Base-by-base conservation (phyloP, 1,140 invertebrate species). In the Zelostemma sp. region DNA sequence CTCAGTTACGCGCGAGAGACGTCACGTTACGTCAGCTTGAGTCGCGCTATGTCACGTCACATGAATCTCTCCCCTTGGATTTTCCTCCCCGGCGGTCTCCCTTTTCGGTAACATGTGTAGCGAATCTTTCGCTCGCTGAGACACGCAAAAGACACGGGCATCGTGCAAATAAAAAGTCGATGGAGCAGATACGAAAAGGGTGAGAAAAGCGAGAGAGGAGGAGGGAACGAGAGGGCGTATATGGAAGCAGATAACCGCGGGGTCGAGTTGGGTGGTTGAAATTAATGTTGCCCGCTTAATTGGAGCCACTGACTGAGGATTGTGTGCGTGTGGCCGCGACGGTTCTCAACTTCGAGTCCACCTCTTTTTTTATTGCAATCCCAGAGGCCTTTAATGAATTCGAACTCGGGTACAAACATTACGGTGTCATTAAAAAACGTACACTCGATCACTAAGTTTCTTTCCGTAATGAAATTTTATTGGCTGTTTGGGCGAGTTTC, bases 211-310 rank as follows among this genome's bases (percentile, higher is more conserved):
- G 33, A 66, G 57, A 47, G 28, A 66, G 56, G 45, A 56, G 55
- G 16, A 53, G 65, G 63, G 67, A 77, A 62, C 8, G 66, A 69
- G 62, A 70, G 63, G 65, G 45, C 16, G 56, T 45, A 15, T 56
- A 40, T 58, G 43, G 73, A 75, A 77, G 61, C 73, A 77, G 75
- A 81, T 78, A 83, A 83, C 79, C 76, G 76, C 77, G 73, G 73
- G 76, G 75, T 80, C 75, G 77, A 68, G 59, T 68, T 73, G 80
- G 80, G 81, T 83, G 81, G 80, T 82, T 83, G 77, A 84, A 84
- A 84, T 85, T 83, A 84, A 84, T 84, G 82, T 82, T 82, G 77
- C 74, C 75, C 78, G 80, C 80, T 84, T 84, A 85, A 85, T 84
- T 85, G 80, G 81, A 84, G 83, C 79, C 82, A 85, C 80, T 74